Evolutionary conservation across 2,113 vertebrate species (phyloP), one percentile per base, ranked within the genome.

Genomic region (Dipodomys stephensi): DNA sequence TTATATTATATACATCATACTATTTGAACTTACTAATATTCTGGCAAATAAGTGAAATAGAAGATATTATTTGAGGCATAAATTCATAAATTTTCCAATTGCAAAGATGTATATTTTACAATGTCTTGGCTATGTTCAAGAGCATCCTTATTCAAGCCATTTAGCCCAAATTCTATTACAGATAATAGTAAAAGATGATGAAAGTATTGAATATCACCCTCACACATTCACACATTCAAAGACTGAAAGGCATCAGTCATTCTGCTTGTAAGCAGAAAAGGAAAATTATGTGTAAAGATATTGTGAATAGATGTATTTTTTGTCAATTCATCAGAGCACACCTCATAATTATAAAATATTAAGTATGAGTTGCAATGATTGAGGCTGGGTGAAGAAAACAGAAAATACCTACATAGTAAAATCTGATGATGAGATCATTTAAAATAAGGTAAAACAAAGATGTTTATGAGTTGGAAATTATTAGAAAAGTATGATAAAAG

Each of bases 221-320:
- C 35, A 46, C 46, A 18, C 11, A 71, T 32, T 87, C 35, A 90
- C 79, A 92, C 79, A 92, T 71, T 83, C 60, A 86, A 71, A 89
- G 8, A 80, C 28, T 44, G 53, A 2, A 60, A 8, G 4, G 74
- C 4, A 53, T 16, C 39, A 68, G 13, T 4, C 87, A 44, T 90
- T 69, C 46, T 1, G 27, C 8, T 23, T 78, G 7, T 15, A 68
- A 49, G 39, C 69, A 90, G 73, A 49, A 90, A 65, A 62, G 2
- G 12, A 67, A 82, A 76, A 88, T 79, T 16, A 76, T 53, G 28
- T 19, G 6, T 62, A 19, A 62, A 19, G 16, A 62, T 64, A 64
- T 84, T 53, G 13, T 32, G n/a, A 53, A 12, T 83, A 85, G 81
- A 84, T 39, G 71, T 30, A 79, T 2, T 68, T 32, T 27, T 44